phyloP scores from a whole-genome alignment of 2,797 vertebrate genomes.

The Cheirogaleus major region DNA sequence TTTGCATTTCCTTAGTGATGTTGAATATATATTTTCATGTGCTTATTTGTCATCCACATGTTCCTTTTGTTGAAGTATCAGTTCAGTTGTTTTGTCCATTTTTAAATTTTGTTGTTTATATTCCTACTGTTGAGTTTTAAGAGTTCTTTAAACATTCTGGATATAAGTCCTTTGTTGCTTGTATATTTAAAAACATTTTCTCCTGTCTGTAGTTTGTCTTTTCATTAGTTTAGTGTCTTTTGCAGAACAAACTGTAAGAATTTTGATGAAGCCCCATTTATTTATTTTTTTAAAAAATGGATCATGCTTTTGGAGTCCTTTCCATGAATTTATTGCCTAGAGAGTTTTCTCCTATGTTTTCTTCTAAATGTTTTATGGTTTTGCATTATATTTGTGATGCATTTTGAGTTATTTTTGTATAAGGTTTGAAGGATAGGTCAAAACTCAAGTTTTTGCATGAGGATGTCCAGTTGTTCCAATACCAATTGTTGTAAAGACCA shows the following conservation, averaged over 20 bases:
- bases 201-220: background rate
- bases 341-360: background rate
- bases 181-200: background rate
- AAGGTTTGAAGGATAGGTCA: background rate
- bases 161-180: background rate
- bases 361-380: background rate
- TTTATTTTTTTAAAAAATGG: background rate
- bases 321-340: background rate
- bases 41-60: background rate
- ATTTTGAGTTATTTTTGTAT: slow-evolving; percentile 15
- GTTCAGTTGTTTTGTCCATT: background rate
- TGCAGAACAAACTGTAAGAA: background rate
- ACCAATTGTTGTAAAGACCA: background rate
- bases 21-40: background rate
- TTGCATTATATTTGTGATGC: background rate
- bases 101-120: background rate
- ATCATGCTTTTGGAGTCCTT: background rate
- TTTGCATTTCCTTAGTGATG: background rate
- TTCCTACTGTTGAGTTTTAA: background rate
- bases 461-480: background rate
- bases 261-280: background rate
- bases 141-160: background rate
- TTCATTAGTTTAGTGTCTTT: background rate
- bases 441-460: background rate
- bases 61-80: background rate